Evolutionary conservation across 64 coral and sea anemone species (phyloP), one percentile per base, ranked within the genome.

Genomic region (Stylophora pistillata): DNA sequence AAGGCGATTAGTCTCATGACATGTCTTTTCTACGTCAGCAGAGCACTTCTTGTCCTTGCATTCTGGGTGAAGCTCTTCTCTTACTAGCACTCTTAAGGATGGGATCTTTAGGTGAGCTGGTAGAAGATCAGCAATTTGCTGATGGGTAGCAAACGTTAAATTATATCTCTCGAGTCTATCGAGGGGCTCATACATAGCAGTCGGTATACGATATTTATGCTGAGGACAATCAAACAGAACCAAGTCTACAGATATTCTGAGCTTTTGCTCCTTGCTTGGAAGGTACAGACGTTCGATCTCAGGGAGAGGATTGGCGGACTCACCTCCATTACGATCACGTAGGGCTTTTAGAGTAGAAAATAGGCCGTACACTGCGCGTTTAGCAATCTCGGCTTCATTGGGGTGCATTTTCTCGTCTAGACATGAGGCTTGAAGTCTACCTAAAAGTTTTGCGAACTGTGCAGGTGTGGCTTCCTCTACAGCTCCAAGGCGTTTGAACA

Each of bases 401-500:
- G 86, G 57, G 78, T 90, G 89, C 80, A 98, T 79, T 52, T 72
- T 74, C 14, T 94, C 41, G 0, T 85, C 87, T 86, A 79, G 78
- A 53, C 85, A 89, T 20, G 65, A 4, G 15, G 76, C 74, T 61
- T 76, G 86, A 2, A 98, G 66, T 28, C 37, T 33, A 21, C 65
- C 53, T 23, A 98, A 82, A 17, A 98, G 78, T 18, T 64, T 94
- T 10, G 93, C 89, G 74, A 89, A 98, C 52, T 98, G 96, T 13
- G 73, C 16, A 53, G 93, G 89, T 62, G 71, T 94, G 55, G 87
- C 86, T 34, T n/a, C n/a, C n/a, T n/a, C n/a, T n/a, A n/a, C n/a
- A n/a, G n/a, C n/a, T n/a, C n/a, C n/a, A n/a, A n/a, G 92, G 25
- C 93, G 85, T 77, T 91, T 98, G 55, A 98, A 94, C 52, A 98